Evolutionary conservation across 2,888 invertebrate species (phyloP).

Genomic region (Nomada goodeniana): DNA sequence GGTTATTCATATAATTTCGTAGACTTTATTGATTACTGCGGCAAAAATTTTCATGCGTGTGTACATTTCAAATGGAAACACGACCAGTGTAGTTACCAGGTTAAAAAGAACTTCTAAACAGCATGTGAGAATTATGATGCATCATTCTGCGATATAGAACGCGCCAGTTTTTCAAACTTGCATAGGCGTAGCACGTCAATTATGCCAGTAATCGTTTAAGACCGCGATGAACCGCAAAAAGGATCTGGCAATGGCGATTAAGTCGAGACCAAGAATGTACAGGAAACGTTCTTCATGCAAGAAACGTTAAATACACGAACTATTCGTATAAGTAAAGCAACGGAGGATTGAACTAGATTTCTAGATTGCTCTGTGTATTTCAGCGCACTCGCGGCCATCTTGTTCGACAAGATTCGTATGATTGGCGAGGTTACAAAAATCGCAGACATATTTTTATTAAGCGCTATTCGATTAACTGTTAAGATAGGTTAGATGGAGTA

Average conservation of each 20-base stretch:
- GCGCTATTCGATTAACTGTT: background rate
- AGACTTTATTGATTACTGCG: too few relatives aligned
- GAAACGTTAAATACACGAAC: too few relatives aligned
- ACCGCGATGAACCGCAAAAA: slow-evolving; percentile 4
- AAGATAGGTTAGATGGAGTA: background rate
- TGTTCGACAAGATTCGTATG: background rate
- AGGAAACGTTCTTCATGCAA: too few relatives aligned
- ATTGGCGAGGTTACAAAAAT: background rate
- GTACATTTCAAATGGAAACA: too few relatives aligned
- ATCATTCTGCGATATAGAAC: background rate
- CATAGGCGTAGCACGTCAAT: background rate
- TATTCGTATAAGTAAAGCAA: too few relatives aligned
- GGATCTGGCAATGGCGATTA: background rate
- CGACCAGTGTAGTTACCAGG: too few relatives aligned
- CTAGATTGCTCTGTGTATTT: background rate
- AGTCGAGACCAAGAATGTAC: background rate
- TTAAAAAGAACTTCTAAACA: background rate
- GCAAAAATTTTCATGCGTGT: too few relatives aligned
- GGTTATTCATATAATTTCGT: too few relatives aligned
- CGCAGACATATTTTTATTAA: background rate
- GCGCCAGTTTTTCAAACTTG: slow-evolving; percentile 7
- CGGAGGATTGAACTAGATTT: background rate
- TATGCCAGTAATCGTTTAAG: background rate
- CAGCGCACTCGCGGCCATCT: background rate
- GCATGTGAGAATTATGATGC: background rate